Conservation (phyloP, 92 coral and sea anemone species). For the Epizoanthus ramosus region DNA sequence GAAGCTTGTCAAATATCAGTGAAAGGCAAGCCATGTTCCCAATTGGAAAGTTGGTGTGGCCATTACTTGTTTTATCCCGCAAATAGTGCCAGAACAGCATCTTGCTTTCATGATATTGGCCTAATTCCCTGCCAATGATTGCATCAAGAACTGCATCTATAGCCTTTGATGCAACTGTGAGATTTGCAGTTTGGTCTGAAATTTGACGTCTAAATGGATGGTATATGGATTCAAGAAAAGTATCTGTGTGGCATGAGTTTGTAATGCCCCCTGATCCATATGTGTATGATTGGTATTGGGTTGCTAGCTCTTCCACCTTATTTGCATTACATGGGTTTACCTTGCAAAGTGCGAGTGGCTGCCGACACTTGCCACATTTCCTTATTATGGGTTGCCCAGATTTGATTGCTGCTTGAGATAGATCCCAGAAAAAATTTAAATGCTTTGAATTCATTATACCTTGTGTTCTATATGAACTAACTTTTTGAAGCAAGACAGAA, state of each 20-base stretch:
- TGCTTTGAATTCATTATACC: neutral
- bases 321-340: neutral
- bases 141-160: constrained; percentile 13
- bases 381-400: neutral
- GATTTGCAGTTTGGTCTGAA: neutral
- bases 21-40: constrained; percentile 53
- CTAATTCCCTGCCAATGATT: constrained; percentile 36
- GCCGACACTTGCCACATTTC: constrained; percentile 19
- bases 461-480: neutral
- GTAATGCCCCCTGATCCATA: constrained; percentile 16
- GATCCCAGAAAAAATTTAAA: neutral
- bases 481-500: neutral
- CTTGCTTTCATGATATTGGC: constrained; percentile 45
- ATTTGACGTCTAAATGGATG: constrained; percentile 16
- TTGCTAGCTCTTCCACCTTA: neutral
- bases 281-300: constrained; percentile 19
- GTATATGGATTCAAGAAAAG: constrained; percentile 27
- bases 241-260: constrained; percentile 29
- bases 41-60: constrained; percentile 44
- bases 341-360: constrained; percentile 11
- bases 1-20: constrained; percentile 34
- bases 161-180: neutral
- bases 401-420: neutral
- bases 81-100: constrained; percentile 40
- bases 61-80: constrained; percentile 38